These are phyloP conservation scores for Rana temporaria DNA, from an alignment of 2,113 vertebrate genomes.

Conservation along the genomic window DNA sequence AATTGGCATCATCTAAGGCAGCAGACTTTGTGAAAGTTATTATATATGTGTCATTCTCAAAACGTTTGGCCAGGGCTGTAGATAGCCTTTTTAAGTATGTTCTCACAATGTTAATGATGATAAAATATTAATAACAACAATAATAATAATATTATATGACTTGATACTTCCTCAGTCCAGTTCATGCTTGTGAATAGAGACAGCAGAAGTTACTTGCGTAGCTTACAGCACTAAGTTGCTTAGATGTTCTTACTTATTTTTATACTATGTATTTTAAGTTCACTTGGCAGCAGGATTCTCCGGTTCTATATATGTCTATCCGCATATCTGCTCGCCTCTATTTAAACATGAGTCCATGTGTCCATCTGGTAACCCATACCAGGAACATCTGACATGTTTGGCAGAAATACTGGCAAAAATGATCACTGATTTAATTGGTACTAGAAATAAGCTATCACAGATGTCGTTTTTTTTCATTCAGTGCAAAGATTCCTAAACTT, in stretches of 20 bases:
- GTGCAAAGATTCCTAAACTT: neutral
- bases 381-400: slow-evolving; percentile 4
- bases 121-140: too few relatives aligned
- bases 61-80: too few relatives aligned
- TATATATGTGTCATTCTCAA: too few relatives aligned
- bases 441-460: neutral
- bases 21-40: too few relatives aligned
- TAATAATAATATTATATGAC: too few relatives aligned
- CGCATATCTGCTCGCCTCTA: slow-evolving; percentile 27
- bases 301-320: slow-evolving; percentile 38
- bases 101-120: too few relatives aligned
- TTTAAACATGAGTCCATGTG: slow-evolving; percentile 22
- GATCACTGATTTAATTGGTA: neutral
- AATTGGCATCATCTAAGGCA: too few relatives aligned
- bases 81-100: too few relatives aligned
- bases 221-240: slow-evolving; percentile 4
- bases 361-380: slow-evolving; percentile 29
- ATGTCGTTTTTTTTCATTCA: neutral
- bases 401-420: slow-evolving; percentile 13
- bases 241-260: slow-evolving; percentile 30
- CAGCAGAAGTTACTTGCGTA: neutral
- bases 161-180: too few relatives aligned
- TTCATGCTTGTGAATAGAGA: neutral
- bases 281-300: slow-evolving; percentile 16
- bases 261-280: slow-evolving; percentile 37